Conservation (phyloP, 1,140 invertebrate species). For the Pseudomyrmex sp. region DNA sequence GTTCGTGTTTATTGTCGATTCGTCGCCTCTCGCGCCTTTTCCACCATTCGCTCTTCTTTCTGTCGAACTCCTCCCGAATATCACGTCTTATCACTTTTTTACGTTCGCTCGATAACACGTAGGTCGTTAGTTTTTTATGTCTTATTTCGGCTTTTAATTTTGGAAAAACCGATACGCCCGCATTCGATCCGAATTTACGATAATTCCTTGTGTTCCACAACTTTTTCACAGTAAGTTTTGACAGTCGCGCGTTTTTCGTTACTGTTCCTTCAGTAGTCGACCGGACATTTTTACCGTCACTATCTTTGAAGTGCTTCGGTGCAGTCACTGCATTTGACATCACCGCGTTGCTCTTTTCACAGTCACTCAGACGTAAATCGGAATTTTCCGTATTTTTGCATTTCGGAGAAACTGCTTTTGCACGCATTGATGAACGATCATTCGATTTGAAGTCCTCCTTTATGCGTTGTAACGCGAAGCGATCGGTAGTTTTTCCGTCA, state of each 20-base stretch:
- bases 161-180: neutral
- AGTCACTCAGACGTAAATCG: conserved; percentile 18
- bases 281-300: conserved; percentile 6
- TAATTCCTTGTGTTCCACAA: neutral
- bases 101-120: neutral
- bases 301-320: neutral
- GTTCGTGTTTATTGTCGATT: conserved; percentile 5
- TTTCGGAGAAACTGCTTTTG: conserved; percentile 3
- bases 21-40: neutral
- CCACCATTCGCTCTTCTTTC: neutral
- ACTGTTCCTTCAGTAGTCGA: neutral
- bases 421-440: conserved; percentile 10
- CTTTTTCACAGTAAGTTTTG: conserved; percentile 2
- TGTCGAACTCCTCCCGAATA: neutral
- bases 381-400: conserved; percentile 47
- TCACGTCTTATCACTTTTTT: conserved; percentile 34
- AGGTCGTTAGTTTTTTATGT: neutral
- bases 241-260: conserved; percentile 8
- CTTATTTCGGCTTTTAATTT: neutral
- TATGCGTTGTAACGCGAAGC: neutral
- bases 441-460: conserved; percentile 7
- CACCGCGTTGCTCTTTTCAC: conserved; percentile 11
- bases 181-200: neutral
- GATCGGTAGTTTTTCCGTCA: neutral
- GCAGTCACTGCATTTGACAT: conserved; percentile 5